Conservation (phyloP, 2,888 invertebrate genomes). For the Nasonovia ribisnigri region DNA sequence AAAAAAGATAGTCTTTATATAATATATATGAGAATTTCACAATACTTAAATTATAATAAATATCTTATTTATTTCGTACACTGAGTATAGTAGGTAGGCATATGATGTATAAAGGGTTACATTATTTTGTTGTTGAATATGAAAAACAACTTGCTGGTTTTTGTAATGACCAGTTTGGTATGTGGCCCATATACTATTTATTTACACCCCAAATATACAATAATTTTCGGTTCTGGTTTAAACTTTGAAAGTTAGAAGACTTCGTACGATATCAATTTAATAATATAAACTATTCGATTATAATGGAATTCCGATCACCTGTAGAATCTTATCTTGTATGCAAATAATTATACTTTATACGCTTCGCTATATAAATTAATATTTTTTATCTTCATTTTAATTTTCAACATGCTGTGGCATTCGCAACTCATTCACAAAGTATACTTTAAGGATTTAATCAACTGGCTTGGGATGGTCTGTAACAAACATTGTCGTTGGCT, state of each 20-base stretch:
- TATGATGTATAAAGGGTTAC: not conserved
- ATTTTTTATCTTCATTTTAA: not conserved
- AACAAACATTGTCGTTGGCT: constrained; percentile 47
- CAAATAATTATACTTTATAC: not conserved
- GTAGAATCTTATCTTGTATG: not conserved
- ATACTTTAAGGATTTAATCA: constrained; percentile 37
- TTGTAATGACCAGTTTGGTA: not conserved
- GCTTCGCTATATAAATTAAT: not conserved
- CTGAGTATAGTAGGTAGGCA: not conserved
- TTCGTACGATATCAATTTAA: not conserved
- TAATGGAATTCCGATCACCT: not conserved
- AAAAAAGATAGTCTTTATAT: not conserved
- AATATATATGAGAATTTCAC: not conserved
- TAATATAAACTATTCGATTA: not conserved
- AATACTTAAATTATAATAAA: not conserved
- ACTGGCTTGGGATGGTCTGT: not conserved
- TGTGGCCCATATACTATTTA: not conserved
- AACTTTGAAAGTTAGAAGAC: not conserved
- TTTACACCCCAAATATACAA: not conserved
- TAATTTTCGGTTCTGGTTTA: not conserved
- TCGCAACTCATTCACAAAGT: constrained; percentile 20
- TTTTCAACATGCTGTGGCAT: not conserved
- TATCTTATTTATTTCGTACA: not conserved
- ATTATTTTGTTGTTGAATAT: not conserved
- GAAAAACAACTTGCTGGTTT: not conserved